These are phyloP conservation scores for Engystomops pustulosus DNA, from an alignment of 2,113 vertebrate species.

Conservation along the genomic window DNA sequence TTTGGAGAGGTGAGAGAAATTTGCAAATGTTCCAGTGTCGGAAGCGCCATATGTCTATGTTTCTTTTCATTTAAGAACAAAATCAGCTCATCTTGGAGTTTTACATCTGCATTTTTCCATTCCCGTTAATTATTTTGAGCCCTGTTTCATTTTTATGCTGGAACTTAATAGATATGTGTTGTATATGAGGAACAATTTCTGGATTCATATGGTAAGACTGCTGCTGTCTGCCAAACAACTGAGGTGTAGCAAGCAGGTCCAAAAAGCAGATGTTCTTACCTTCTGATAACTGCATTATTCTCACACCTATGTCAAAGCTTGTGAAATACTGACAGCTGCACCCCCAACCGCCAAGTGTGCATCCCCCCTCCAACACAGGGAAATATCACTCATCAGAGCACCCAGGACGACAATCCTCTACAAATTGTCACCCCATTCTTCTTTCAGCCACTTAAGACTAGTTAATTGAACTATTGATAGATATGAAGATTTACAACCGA, in stretches of 20 bases:
- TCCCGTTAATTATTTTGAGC: neutral
- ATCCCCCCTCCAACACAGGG: neutral
- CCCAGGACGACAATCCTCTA: neutral
- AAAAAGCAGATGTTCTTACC: conserved; percentile 50
- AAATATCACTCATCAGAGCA: neutral
- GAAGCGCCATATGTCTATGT: neutral
- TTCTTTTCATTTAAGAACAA: conserved; percentile 14
- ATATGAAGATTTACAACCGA: neutral
- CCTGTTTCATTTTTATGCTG: neutral
- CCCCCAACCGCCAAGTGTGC: neutral
- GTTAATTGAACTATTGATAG: neutral
- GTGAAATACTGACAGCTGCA: conserved; percentile 31
- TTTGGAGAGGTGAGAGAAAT: neutral
- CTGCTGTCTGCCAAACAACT: conserved; percentile 29
- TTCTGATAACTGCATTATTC: conserved; percentile 15
- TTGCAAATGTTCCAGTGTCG: neutral
- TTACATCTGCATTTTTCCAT: neutral
- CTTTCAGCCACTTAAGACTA: neutral
- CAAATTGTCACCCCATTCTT: neutral
- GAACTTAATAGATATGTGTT: neutral
- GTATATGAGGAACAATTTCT: neutral
- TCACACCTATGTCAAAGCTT: conserved; percentile 41
- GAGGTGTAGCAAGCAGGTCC: conserved; percentile 36
- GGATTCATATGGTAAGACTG: neutral
- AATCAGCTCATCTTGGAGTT: neutral